Evolutionary conservation across 2,113 vertebrate species (phyloP).

Genomic region (Spea bombifrons): DNA sequence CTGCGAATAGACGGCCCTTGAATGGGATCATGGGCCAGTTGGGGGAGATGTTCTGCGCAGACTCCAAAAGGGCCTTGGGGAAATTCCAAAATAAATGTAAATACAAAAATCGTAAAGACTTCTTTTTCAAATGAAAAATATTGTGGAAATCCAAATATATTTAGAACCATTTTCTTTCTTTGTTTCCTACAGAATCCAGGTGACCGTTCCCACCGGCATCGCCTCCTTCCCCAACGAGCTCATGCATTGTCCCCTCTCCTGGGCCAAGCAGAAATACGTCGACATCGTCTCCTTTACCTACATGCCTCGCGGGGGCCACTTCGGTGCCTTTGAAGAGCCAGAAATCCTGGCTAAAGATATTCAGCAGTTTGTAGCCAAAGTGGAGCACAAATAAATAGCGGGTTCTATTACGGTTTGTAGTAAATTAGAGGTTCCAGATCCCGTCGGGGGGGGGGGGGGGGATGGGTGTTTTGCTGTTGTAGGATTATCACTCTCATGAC

Average conservation of each 20-base stretch:
- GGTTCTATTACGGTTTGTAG: background rate
- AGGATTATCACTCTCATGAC: background rate
- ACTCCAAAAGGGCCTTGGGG: too few species aligned
- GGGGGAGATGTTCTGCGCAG: too few species aligned
- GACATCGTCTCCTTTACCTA: conserved; percentile 66
- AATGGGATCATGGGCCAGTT: too few species aligned
- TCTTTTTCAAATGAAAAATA: too few species aligned
- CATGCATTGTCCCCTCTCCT: conserved; percentile 55
- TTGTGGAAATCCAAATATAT: too few species aligned
- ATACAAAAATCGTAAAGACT: too few species aligned
- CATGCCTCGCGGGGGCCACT: conserved; percentile 69
- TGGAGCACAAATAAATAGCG: conserved; percentile 52
- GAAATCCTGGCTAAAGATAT: conserved; percentile 67
- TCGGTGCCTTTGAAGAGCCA: conserved; percentile 69
- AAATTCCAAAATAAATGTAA: too few species aligned
- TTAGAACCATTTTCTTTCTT: background rate
- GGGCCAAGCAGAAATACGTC: conserved; percentile 61
- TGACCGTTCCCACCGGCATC: conserved; percentile 64
- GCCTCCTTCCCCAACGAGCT: conserved; percentile 66
- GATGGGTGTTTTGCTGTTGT: background rate
- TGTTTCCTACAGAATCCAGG: conserved; percentile 59
- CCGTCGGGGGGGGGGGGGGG: background rate
- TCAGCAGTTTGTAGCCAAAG: conserved; percentile 61
- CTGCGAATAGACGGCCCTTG: too few species aligned
- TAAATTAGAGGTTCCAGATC: background rate